A percentile compares a stretch with the other conserved stretches of the same genome.
These are phyloP conservation scores for Vanessa cardui DNA, from an alignment of 2,888 invertebrate genomes.

Conservation along the genomic window DNA sequence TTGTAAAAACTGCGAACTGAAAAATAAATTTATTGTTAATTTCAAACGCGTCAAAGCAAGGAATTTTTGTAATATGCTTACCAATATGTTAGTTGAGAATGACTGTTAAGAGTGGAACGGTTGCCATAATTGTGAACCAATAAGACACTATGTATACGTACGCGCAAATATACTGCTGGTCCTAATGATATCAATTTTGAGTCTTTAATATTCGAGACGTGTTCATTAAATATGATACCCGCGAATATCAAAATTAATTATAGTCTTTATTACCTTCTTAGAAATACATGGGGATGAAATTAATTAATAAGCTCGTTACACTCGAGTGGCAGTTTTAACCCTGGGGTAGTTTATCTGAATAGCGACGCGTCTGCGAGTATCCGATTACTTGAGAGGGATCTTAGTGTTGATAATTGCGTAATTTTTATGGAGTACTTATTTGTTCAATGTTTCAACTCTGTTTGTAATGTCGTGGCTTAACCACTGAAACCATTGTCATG, in stretches of 20 bases:
- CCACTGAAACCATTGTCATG: too few relatives aligned
- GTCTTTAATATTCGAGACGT: not conserved
- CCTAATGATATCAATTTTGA: too few relatives aligned
- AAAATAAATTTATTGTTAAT: too few relatives aligned
- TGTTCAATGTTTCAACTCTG: not conserved
- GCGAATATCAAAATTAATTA: constrained; percentile 25
- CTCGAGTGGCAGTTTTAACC: constrained; percentile 16
- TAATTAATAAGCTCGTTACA: constrained; percentile 25
- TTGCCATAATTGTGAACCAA: too few relatives aligned
- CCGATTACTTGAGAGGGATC: not conserved
- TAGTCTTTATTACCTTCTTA: not conserved
- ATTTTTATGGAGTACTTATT: not conserved
- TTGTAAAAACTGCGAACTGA: too few relatives aligned
- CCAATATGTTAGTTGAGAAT: too few relatives aligned
- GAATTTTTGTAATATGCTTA: too few relatives aligned
- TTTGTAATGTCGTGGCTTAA: too few relatives aligned
- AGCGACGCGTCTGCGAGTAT: constrained; percentile 7
- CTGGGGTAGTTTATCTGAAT: constrained; percentile 14
- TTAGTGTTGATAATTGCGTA: not conserved
- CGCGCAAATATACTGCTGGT: too few relatives aligned
- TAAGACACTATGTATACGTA: too few relatives aligned
- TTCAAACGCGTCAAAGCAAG: too few relatives aligned
- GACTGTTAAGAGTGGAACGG: too few relatives aligned
- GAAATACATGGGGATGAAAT: constrained; percentile 7
- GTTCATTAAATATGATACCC: constrained; percentile 39